Conservation (phyloP, 2,888 invertebrate genomes). For the Sclerodermus sp. region DNA sequence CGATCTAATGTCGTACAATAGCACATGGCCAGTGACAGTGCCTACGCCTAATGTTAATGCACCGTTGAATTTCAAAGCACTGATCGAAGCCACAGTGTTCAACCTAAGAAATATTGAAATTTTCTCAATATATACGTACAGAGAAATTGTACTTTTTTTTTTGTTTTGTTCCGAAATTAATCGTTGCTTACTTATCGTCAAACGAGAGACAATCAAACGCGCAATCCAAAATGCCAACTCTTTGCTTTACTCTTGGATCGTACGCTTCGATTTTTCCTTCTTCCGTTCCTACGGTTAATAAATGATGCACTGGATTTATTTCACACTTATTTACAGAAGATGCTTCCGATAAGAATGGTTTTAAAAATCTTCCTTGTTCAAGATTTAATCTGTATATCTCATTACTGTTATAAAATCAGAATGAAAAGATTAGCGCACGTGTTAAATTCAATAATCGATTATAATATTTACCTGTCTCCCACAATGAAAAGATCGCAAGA, state of each 20-base stretch:
- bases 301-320: slow-evolving; percentile 85
- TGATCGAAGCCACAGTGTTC: slow-evolving; percentile 70
- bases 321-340: slow-evolving; percentile 79
- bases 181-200: slow-evolving; percentile 60
- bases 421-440: background rate
- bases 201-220: slow-evolving; percentile 67
- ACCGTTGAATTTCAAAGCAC: slow-evolving; percentile 78
- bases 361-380: slow-evolving; percentile 92
- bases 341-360: slow-evolving; percentile 77
- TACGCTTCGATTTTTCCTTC: slow-evolving; percentile 95
- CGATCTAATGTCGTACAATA: slow-evolving; percentile 93
- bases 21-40: slow-evolving; percentile 89
- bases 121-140: no score
- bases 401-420: slow-evolving; percentile 61
- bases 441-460: slow-evolving; percentile 1
- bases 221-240: slow-evolving; percentile 83
- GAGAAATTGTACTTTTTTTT: no score
- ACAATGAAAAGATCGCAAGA: slow-evolving; percentile 92
- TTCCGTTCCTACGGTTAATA: slow-evolving; percentile 83
- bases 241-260: slow-evolving; percentile 83
- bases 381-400: slow-evolving; percentile 94
- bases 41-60: slow-evolving; percentile 84
- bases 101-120: slow-evolving; percentile 57
- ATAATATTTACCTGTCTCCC: slow-evolving; percentile 72
- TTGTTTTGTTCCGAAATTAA: background rate